These are phyloP conservation scores for Drosophila persimilis DNA, from an alignment of 1,140 invertebrate genomes.

Conservation along the genomic window DNA sequence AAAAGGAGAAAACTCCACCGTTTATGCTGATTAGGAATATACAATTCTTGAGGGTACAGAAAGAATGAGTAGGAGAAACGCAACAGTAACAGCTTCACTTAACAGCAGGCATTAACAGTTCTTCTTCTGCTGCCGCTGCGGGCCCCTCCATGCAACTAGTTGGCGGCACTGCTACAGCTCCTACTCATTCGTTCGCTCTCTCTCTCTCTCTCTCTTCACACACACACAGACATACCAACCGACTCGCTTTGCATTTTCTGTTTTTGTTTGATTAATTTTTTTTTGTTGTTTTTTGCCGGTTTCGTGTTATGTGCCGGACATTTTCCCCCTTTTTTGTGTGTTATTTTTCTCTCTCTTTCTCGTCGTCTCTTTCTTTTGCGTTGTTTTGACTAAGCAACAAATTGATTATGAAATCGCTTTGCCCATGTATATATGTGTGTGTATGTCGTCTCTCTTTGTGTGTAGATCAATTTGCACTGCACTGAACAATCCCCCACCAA, in stretches of 20 bases:
- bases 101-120: constrained; percentile 38
- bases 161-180: constrained; percentile 1
- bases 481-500: not conserved
- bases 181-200: not conserved
- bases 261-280: constrained; percentile 27
- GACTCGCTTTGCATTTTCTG: constrained; percentile 21
- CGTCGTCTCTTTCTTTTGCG: constrained; percentile 12
- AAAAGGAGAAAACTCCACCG: too few species aligned
- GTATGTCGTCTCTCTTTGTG: not conserved
- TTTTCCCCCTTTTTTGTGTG: constrained; percentile 10
- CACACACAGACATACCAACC: too few species aligned
- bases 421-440: not conserved
- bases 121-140: not conserved
- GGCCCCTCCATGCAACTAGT: constrained; percentile 5
- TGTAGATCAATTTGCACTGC: constrained; percentile 23
- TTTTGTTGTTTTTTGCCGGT: constrained; percentile 39
- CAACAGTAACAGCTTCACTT: constrained; percentile 27
- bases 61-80: too few species aligned
- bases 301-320: constrained; percentile 39
- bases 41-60: too few species aligned
- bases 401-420: constrained; percentile 52
- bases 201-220: too few species aligned
- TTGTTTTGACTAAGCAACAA: constrained; percentile 50
- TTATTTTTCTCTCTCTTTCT: constrained; percentile 17
- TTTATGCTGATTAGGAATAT: too few species aligned